phyloP scores from a whole-genome alignment of 2,797 vertebrate species.

The Aselliscus stoliczkanus region DNA sequence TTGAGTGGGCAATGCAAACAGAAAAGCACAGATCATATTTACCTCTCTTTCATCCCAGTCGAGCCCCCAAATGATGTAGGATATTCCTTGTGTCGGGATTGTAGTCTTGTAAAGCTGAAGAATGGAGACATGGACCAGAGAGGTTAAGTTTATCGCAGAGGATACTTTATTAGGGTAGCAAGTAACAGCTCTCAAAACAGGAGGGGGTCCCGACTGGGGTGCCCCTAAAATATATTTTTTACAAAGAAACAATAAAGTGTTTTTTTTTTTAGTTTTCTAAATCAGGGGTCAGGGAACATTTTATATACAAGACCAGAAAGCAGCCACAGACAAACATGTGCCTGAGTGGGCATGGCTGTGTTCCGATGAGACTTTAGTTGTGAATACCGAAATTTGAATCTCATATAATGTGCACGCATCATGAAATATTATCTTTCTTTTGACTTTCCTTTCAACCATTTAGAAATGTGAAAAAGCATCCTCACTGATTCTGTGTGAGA shows the following conservation, averaged over 20 bases:
- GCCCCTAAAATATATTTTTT: no score
- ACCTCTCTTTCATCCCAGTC: no score
- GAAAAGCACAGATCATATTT: no score
- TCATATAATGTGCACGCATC: constrained; percentile 27
- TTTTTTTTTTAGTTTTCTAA: neutral
- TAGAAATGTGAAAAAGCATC: neutral
- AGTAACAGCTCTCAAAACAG: no score
- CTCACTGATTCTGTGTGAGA: neutral
- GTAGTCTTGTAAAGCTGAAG: no score
- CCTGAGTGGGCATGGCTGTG: neutral
- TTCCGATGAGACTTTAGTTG: neutral
- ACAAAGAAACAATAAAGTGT: neutral
- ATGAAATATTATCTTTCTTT: neutral
- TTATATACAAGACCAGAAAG: neutral
- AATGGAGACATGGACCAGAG: no score
- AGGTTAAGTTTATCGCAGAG: no score
- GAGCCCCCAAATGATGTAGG: no score
- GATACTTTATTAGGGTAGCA: no score
- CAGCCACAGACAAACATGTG: neutral
- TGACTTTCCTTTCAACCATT: constrained; percentile 1
- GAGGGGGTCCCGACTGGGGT: no score
- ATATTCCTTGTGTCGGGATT: no score
- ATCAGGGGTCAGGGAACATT: neutral
- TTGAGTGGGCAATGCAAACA: no score
- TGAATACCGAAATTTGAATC: constrained; percentile 4